These are phyloP conservation scores for Capitella teleta DNA, from an alignment of 1,140 invertebrate genomes.

Conservation along the genomic window DNA sequence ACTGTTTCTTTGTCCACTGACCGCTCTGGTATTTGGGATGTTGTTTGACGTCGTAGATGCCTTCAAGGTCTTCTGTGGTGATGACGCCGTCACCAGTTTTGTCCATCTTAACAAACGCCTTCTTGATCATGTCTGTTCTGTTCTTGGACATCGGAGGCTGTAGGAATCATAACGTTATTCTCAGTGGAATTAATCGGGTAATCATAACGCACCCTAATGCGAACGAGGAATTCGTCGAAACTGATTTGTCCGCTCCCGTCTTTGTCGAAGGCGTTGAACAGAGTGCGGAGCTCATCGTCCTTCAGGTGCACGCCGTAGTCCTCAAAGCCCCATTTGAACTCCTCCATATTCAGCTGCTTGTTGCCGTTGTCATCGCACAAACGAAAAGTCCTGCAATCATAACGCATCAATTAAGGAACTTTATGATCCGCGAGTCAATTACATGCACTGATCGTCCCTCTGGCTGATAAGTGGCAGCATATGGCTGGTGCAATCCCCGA, in stretches of 20 bases:
- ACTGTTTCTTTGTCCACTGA: conserved; percentile 18
- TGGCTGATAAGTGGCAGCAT: background rate
- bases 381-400: conserved; percentile 58
- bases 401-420: background rate
- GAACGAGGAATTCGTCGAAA: conserved; percentile 73
- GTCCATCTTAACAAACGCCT: conserved; percentile 29
- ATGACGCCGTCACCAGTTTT: conserved; percentile 24
- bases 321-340: conserved; percentile 64
- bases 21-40: conserved; percentile 24
- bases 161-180: conserved; percentile 2
- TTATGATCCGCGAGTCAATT: background rate
- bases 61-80: conserved; percentile 23
- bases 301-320: conserved; percentile 56
- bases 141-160: conserved; percentile 23
- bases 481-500: background rate
- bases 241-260: conserved; percentile 67
- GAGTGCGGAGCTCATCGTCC: conserved; percentile 51
- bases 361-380: conserved; percentile 81
- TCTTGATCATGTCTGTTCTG: conserved; percentile 20
- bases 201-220: conserved; percentile 60
- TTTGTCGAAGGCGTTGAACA: conserved; percentile 66
- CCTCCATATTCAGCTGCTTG: conserved; percentile 64
- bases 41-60: conserved; percentile 8
- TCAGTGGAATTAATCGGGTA: background rate
- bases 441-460: background rate